Evolutionary conservation across 1,140 invertebrate species (phyloP), one percentile per base, ranked within the genome.

Genomic region (Lineus longissimus): DNA sequence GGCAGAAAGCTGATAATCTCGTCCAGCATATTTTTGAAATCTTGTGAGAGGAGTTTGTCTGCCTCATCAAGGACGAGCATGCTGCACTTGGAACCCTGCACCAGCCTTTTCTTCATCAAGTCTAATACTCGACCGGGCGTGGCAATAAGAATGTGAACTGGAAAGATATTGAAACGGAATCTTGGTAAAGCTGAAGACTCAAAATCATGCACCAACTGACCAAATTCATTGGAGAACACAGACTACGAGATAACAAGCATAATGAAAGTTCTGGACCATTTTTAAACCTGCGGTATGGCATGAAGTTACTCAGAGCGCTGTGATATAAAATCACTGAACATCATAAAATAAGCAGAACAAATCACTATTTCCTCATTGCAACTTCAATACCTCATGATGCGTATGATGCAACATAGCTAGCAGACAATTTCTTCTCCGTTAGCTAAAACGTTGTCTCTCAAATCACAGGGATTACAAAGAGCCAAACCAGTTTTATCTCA

Each of bases 51-150:
- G 69, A 99, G 86, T 84, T 99, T 99, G 83, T 99, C 97, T 70
- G 97, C 97, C 75, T 99, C 97, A 86, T 99, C 97, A 71, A 99
- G 86, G 72, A 99, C 95, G 73, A 99, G 86, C 83, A 95, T 97
- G 83, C 90, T 90, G 86, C 97, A 99, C 68, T 95, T 88, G 69
- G 95, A 90, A 88, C 97, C 94, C 40, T 83, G 77, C 19, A 96
- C 95, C 71, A 99, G 93, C 81, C 94, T 91, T 83, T 99, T 99
- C 83, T 99, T 97, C 92, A 99, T 97, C 75, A 99, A 87, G 88
- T 99, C 97, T 76, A 99, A 88, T 84, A 99, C 98, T 83, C 97
- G 89, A 73, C 97, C 97, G 67, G 97, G 97, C 68, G 97, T 99
- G 55, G 97, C 97, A 78, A 99, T 97, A 77, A 99, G 94, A 67